These are phyloP conservation scores for Barypeithes pellucidus DNA, from an alignment of 2,888 invertebrate genomes.

Conservation along the genomic window DNA sequence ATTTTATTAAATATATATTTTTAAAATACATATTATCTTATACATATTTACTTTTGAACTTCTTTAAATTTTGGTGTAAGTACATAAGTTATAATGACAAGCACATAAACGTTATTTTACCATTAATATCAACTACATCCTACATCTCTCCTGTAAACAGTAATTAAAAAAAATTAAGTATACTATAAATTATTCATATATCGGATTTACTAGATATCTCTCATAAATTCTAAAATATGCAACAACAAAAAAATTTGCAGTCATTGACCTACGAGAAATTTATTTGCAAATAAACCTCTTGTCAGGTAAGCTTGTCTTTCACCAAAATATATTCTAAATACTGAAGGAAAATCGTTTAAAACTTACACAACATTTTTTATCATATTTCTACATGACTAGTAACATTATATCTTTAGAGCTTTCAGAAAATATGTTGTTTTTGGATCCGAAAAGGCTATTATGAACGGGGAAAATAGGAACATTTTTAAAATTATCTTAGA, in stretches of 20 bases:
- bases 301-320: constrained; percentile 13
- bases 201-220: constrained; percentile 4
- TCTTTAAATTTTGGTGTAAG: too few relatives aligned
- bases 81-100: too few relatives aligned
- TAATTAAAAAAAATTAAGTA: constrained; percentile 4
- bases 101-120: too few relatives aligned
- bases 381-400: not conserved
- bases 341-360: not conserved
- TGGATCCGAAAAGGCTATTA: too few relatives aligned
- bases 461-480: too few relatives aligned
- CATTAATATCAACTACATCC: too few relatives aligned
- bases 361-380: not conserved
- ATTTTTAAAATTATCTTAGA: too few relatives aligned
- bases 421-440: too few relatives aligned
- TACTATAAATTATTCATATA: constrained; percentile 9
- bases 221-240: constrained; percentile 14
- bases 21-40: too few relatives aligned
- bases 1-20: too few relatives aligned
- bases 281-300: constrained; percentile 15
- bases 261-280: constrained; percentile 4
- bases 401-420: not conserved
- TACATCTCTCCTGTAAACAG: not conserved
- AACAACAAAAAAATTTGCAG: constrained; percentile 6
- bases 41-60: too few relatives aligned
- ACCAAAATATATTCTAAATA: constrained; percentile 10